Evolutionary conservation across 2,113 vertebrate species (phyloP).

Genomic region (Myodes glareolus): DNA sequence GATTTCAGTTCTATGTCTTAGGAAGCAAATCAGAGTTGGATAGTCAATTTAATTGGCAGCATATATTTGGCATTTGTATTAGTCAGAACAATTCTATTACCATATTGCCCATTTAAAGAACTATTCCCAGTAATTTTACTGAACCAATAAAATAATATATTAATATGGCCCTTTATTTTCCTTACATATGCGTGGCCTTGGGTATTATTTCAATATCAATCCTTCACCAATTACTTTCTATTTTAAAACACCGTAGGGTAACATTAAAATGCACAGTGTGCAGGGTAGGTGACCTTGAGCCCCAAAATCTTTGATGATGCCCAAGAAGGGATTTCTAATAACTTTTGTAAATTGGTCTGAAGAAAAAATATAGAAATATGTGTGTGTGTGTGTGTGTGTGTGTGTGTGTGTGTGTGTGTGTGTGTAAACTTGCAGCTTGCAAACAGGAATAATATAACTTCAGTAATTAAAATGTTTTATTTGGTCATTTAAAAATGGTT

Average conservation of each 20-base stretch:
- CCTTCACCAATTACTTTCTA: constrained; percentile 47
- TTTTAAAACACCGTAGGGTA: background rate
- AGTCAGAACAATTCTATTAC: background rate
- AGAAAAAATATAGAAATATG: background rate
- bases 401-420: background rate
- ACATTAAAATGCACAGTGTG: background rate
- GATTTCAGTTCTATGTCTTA: background rate
- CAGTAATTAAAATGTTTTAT: background rate
- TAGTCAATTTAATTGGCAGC: background rate
- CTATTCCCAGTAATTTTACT: background rate
- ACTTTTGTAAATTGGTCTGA: background rate
- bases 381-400: background rate
- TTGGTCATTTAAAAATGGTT: background rate
- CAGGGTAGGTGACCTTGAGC: background rate
- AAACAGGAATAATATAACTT: background rate
- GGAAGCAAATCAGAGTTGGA: background rate
- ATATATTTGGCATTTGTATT: background rate
- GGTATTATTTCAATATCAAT: constrained; percentile 36
- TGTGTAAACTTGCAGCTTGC: background rate
- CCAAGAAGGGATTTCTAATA: background rate
- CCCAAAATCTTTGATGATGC: background rate
- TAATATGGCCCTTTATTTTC: background rate
- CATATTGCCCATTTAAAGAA: background rate
- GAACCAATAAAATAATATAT: background rate
- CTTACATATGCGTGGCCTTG: background rate